Percentiles rank a stretch among this genome's conserved stretches.
These are phyloP conservation scores for Empidonax alnorum DNA, from an alignment of 2,113 vertebrate genomes.

Conservation along the genomic window DNA sequence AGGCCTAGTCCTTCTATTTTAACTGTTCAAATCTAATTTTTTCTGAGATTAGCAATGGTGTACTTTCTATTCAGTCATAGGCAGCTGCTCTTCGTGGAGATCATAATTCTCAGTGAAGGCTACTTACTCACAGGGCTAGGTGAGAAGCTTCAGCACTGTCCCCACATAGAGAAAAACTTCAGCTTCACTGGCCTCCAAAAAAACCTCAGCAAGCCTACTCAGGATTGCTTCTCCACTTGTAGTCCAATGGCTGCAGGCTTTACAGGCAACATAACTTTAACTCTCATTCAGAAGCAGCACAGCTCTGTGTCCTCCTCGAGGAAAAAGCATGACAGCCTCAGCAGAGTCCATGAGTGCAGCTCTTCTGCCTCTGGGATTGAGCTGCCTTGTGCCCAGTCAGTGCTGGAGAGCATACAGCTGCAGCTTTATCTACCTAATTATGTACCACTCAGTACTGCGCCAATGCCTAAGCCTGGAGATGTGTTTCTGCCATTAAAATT, in stretches of 20 bases:
- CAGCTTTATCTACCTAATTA: not conserved
- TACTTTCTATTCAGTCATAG: not conserved
- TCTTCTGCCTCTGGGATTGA: not conserved
- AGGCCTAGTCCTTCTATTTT: not conserved
- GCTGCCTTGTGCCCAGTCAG: not conserved
- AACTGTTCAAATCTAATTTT: not conserved
- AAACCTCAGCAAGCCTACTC: not conserved
- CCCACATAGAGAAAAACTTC: not conserved
- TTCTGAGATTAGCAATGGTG: not conserved
- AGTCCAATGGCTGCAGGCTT: not conserved
- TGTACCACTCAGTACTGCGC: rapidly evolving
- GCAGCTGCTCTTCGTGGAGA: not conserved
- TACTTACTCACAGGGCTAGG: not conserved
- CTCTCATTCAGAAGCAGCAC: rapidly evolving
- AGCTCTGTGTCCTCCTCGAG: rapidly evolving
- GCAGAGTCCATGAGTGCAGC: rapidly evolving
- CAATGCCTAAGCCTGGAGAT: not conserved
- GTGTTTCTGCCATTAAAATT: not conserved
- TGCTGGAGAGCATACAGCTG: not conserved
- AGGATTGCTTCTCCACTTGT: not conserved
- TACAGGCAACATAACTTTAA: not conserved
- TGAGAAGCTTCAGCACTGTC: not conserved
- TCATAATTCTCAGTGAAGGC: not conserved
- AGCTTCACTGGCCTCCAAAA: not conserved
- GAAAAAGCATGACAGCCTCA: not conserved